phyloP scores from a whole-genome alignment of 2,797 vertebrate genomes.

The Enteromius fasciolatus region DNA sequence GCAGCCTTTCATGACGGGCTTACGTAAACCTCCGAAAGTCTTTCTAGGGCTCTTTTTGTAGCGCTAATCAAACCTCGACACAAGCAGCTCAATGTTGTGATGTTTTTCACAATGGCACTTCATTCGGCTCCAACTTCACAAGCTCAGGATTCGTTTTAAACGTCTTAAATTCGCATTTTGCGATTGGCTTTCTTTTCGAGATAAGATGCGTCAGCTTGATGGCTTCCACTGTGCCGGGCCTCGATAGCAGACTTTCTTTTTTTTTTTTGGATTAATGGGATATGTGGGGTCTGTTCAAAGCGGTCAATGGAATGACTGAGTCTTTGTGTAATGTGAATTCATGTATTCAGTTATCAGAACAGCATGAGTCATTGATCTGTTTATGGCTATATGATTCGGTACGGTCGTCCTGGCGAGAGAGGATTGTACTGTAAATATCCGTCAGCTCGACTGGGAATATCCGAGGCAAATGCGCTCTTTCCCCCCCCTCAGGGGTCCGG shows the following conservation, averaged over 20 bases:
- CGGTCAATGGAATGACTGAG: conserved; percentile 62
- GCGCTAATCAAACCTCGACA: conserved; percentile 38
- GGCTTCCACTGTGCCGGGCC: conserved; percentile 38
- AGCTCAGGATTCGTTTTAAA: conserved; percentile 23
- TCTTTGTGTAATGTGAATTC: conserved; percentile 66
- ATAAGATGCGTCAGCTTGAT: conserved; percentile 43
- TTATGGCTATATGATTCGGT: conserved; percentile 59
- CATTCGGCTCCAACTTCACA: conserved; percentile 34
- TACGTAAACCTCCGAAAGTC: conserved; percentile 15
- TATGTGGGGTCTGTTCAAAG: conserved; percentile 43
- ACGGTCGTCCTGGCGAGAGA: conserved; percentile 43
- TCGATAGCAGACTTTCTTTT: conserved; percentile 28
- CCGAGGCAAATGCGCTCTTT: conserved; percentile 49
- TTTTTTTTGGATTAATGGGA: conserved; percentile 21
- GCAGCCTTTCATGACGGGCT: conserved; percentile 47
- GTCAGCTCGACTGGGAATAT: conserved; percentile 51
- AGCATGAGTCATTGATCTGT: conserved; percentile 69
- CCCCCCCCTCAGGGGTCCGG: conserved; percentile 47
- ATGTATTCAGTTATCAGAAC: conserved; percentile 70
- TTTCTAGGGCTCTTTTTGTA: conserved; percentile 40
- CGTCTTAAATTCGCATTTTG: conserved; percentile 35
- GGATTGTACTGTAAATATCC: conserved; percentile 59
- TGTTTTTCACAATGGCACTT: conserved; percentile 43
- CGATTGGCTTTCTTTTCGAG: conserved; percentile 24
- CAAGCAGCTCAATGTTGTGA: conserved; percentile 47